A percentile compares a stretch with the other conserved stretches of the same genome.
Conservation (phyloP, 2,797 vertebrate genomes). For the Anguilla anguilla region DNA sequence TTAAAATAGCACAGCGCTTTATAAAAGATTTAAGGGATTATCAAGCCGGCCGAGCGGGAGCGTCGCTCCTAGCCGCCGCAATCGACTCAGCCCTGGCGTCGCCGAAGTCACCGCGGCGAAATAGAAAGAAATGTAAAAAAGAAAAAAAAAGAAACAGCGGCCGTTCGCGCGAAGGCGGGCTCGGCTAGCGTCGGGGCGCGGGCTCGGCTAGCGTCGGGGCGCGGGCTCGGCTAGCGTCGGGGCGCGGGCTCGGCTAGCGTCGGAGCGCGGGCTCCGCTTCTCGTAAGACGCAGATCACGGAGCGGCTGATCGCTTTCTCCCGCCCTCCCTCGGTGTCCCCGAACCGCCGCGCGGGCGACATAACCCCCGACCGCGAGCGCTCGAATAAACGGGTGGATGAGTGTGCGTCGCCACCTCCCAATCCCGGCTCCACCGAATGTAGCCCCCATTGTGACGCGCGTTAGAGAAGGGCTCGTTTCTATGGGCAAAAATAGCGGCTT, state of each 20-base stretch:
- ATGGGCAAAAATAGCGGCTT: neutral
- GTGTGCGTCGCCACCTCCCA: no score
- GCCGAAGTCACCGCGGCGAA: neutral
- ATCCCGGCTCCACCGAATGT: neutral
- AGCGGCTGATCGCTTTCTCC: neutral
- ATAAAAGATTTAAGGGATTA: conserved; percentile 43
- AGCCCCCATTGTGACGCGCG: neutral
- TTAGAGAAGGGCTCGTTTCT: neutral
- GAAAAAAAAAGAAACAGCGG: no score
- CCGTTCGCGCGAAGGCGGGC: no score
- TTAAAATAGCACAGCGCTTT: conserved; percentile 39
- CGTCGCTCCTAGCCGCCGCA: neutral
- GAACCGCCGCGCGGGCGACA: neutral
- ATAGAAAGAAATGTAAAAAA: neutral
- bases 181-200: no score
- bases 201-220: no score
- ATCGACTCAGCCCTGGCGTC: neutral
- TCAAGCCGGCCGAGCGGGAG: conserved; percentile 22
- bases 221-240: neutral
- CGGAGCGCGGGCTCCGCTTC: neutral
- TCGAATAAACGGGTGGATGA: neutral
- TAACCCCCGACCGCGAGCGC: no score
- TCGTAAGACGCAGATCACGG: neutral
- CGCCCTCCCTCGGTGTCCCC: neutral
- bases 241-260: neutral